Percentiles rank a stretch among this genome's conserved stretches.
These are phyloP conservation scores for Drosophila bipectinata DNA, from an alignment of 1,140 invertebrate genomes.

Conservation along the genomic window DNA sequence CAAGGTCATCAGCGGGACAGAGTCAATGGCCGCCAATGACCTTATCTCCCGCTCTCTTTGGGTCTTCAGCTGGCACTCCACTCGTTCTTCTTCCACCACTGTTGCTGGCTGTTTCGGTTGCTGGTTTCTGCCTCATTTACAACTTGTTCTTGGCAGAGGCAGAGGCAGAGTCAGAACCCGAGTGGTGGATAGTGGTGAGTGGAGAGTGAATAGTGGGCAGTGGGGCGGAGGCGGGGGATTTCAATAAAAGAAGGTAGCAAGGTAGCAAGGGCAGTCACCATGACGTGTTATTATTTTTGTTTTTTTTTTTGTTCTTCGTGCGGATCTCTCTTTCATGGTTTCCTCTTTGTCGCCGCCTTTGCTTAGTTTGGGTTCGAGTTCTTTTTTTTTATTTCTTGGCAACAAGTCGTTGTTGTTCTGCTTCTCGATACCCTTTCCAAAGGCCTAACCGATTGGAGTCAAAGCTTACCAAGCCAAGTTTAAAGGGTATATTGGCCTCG, in stretches of 20 bases:
- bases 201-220: background rate
- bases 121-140: conserved; percentile 63
- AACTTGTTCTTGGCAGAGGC: conserved; percentile 73
- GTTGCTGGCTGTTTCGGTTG: conserved; percentile 2
- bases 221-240: background rate
- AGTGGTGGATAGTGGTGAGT: too few species aligned
- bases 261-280: conserved; percentile 59
- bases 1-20: conserved; percentile 83
- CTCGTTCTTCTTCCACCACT: conserved; percentile 27
- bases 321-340: conserved; percentile 49
- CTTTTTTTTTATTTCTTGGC: conserved; percentile 70
- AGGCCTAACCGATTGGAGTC: background rate
- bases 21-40: conserved; percentile 83
- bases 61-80: conserved; percentile 23
- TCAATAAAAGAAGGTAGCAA: background rate
- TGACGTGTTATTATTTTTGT: conserved; percentile 76
- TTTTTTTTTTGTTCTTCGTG: conserved; percentile 39
- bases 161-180: conserved; percentile 24
- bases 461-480: background rate
- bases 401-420: conserved; percentile 67
- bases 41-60: conserved; percentile 62
- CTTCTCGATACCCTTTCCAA: conserved; percentile 1
- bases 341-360: conserved; percentile 62
- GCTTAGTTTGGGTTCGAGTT: conserved; percentile 62
- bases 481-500: background rate